Evolutionary conservation across 2,113 vertebrate species (phyloP).

Genomic region (Alexandromys fortis): DNA sequence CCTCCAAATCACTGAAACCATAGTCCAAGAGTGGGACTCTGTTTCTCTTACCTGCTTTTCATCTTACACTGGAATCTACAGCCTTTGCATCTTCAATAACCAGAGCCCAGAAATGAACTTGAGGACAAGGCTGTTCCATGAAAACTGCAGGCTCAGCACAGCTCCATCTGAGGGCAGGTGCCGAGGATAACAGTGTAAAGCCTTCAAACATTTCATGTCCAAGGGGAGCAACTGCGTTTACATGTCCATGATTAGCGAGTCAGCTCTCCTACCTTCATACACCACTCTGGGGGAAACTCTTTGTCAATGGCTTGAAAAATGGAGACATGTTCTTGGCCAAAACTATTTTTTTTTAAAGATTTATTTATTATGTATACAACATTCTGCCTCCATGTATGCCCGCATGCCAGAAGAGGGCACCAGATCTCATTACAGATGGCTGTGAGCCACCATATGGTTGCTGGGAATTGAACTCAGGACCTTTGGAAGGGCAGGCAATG

Average conservation of each 20-base stretch:
- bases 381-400: no score
- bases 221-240: neutral
- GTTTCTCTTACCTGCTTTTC: neutral
- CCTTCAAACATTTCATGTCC: neutral
- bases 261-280: neutral
- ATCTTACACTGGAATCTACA: neutral
- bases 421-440: no score
- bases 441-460: no score
- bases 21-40: neutral
- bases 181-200: neutral
- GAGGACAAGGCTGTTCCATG: neutral
- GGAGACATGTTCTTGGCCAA: neutral
- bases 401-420: no score
- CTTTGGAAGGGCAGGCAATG: no score
- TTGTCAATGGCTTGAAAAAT: neutral
- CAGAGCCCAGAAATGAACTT: neutral
- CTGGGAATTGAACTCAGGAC: no score
- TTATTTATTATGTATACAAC: no score
- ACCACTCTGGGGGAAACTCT: neutral
- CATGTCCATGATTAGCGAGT: neutral
- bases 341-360: no score
- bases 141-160: neutral
- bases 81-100: neutral
- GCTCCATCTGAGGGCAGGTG: neutral
- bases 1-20: neutral